Base-by-base conservation (phyloP, 2,113 vertebrate species). In the Vombatus ursinus region DNA sequence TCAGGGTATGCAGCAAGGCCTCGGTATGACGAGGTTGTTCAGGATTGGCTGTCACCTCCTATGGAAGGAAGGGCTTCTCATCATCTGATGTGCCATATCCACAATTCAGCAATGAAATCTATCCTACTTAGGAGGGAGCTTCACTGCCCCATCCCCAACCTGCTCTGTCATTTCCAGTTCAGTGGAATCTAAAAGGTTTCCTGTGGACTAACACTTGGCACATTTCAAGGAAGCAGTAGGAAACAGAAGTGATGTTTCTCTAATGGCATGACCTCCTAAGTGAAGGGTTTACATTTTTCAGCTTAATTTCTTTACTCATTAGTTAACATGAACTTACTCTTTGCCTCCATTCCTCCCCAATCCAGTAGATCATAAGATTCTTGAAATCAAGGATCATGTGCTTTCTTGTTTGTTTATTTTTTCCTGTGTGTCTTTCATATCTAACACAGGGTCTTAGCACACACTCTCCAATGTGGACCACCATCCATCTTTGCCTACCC, bases 201-300 rank as follows among this genome's bases (percentile, higher is more conserved):
- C 3, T 91, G 68, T 50, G 0, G 0, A 37, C 28, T 0, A 3
- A 44, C 6, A 93, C 92, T 52, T 95, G 96, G 96, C 57, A 95
- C 95, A 61, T 95, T 97, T 95, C 68, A 97, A 97, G 92, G 96
- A 93, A 96, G 95, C 96, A 96, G 97, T 68, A 93, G 92, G 50
- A 93, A 91, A 61, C 26, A 93, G 89, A 89, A 96, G 92, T 68
- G 54, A 92, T 91, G 50, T 23, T 91, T 90, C 94, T 89, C 1
- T 91, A 94, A 52, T 57, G 93, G 93, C 49, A 89, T 92, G 94
- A 93, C 95, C 94, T 96, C 93, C 77, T 90, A 93, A 92, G 77
- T 94, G 90, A 95, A 77, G 0, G 92, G 90, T 92, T 96, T 37
- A 68, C 31, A 89, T 95, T 97, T 96, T 97, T 93, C 96, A 94